A percentile compares a stretch with the other conserved stretches of the same genome.
phyloP scores from a whole-genome alignment of 2,797 vertebrate species.

The Poecilia gillii region DNA sequence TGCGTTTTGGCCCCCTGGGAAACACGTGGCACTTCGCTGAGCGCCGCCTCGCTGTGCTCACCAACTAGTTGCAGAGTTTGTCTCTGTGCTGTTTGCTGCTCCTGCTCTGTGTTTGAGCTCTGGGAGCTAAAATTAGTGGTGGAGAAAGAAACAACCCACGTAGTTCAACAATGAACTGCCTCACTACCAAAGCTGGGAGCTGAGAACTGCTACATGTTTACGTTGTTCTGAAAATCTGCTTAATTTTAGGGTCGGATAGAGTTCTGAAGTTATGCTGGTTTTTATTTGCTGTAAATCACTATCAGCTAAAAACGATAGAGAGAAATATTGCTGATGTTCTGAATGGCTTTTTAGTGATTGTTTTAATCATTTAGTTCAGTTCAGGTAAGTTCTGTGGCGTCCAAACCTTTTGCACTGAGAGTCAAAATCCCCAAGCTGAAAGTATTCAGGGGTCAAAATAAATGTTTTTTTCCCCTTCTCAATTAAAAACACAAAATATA shows the following conservation, averaged over 20 bases:
- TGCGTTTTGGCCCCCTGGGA: conserved; percentile 11
- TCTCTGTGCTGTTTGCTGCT: conserved; percentile 10
- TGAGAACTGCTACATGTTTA: neutral
- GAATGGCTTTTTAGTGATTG: neutral
- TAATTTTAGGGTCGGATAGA: neutral
- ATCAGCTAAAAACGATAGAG: neutral
- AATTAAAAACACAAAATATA: too few relatives aligned
- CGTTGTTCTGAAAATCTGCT: neutral
- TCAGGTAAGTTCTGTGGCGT: too few relatives aligned
- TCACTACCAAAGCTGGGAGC: neutral
- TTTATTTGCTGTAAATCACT: neutral
- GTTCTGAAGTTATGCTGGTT: neutral
- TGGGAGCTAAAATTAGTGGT: neutral
- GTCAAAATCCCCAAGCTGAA: too few relatives aligned
- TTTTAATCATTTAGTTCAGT: neutral
- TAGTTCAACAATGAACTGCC: conserved; percentile 2
- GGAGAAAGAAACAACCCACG: neutral
- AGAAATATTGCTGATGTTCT: neutral
- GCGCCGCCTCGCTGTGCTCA: neutral
- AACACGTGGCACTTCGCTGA: conserved; percentile 9
- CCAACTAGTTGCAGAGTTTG: conserved; percentile 4
- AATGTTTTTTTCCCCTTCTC: too few relatives aligned
- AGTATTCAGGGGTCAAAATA: too few relatives aligned
- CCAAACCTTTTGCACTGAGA: too few relatives aligned
- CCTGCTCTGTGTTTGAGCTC: conserved; percentile 1